Percentiles rank a stretch among this genome's conserved stretches.
Evolutionary conservation across 1,140 invertebrate genomes (phyloP).

Genomic region (Cataglyphis hispanica): DNA sequence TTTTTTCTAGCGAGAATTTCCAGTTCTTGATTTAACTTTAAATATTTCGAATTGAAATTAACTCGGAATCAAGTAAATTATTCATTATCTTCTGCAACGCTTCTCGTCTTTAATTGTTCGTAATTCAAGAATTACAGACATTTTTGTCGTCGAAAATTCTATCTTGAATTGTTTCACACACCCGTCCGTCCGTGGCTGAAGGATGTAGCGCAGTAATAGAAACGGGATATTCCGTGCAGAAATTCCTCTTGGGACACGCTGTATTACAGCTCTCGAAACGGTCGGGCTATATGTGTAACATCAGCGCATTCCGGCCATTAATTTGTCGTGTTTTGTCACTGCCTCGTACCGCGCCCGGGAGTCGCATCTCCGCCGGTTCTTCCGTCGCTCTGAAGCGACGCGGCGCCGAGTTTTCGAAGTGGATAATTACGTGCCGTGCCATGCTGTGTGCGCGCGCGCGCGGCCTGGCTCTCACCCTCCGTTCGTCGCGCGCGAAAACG

Average conservation of each 20-base stretch:
- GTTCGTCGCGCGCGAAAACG: slow-evolving; percentile 54
- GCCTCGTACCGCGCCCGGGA: slow-evolving; percentile 15
- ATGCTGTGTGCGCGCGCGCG: too few species aligned
- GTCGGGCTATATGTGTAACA: slow-evolving; percentile 54
- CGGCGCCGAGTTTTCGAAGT: slow-evolving; percentile 66
- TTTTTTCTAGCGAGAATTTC: not conserved
- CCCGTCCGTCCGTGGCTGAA: not conserved
- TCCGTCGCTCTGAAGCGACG: slow-evolving; percentile 54
- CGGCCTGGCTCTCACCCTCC: not conserved
- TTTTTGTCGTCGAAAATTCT: slow-evolving; percentile 1
- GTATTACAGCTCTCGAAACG: slow-evolving; percentile 49
- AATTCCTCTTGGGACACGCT: slow-evolving; percentile 47
- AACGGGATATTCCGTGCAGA: slow-evolving; percentile 22
- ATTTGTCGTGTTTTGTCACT: slow-evolving; percentile 64
- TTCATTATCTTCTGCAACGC: too few species aligned
- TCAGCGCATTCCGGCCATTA: slow-evolving; percentile 60
- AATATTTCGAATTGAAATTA: not conserved
- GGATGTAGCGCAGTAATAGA: not conserved
- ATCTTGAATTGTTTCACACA: not conserved
- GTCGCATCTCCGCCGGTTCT: slow-evolving; percentile 45
- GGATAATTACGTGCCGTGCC: slow-evolving; percentile 68
- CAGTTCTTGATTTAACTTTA: not conserved
- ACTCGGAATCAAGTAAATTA: not conserved
- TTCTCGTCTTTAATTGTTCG: not conserved
- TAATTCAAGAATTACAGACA: slow-evolving; percentile 10